Evolutionary conservation across 2,888 invertebrate species (phyloP).

Genomic region (Ctena decussata): DNA sequence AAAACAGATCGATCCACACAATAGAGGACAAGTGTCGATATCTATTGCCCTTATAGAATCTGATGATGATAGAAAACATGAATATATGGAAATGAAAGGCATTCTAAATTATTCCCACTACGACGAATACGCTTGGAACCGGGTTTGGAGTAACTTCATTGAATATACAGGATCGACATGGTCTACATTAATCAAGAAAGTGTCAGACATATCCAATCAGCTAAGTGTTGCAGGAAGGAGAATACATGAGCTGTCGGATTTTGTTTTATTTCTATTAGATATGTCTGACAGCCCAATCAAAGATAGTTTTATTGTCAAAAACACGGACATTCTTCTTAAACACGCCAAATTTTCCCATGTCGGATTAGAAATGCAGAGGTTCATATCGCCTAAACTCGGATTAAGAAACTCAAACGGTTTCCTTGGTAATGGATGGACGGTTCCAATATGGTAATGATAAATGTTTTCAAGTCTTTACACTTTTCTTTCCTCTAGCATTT

Average conservation of each 20-base stretch:
- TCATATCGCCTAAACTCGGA: constrained; percentile 35
- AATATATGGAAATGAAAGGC: constrained; percentile 16
- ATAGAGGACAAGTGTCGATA: neutral
- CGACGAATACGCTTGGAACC: constrained; percentile 15
- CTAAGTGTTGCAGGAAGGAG: constrained; percentile 40
- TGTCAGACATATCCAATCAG: constrained; percentile 34
- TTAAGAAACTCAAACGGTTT: constrained; percentile 20
- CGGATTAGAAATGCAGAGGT: neutral
- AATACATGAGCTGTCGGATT: constrained; percentile 15
- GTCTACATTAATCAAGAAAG: constrained; percentile 25
- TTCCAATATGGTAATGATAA: constrained; percentile 49
- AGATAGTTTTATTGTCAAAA: neutral
- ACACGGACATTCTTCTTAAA: neutral
- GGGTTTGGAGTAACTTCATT: constrained; percentile 46
- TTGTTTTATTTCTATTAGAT: constrained; percentile 26
- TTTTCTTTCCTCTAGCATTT: too few relatives aligned
- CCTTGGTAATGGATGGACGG: constrained; percentile 52
- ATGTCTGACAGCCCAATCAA: constrained; percentile 32
- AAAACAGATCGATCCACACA: constrained; percentile 5
- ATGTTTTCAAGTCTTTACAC: too few relatives aligned
- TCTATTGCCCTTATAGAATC: neutral
- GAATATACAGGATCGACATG: constrained; percentile 23
- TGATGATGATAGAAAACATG: neutral
- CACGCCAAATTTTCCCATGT: neutral
- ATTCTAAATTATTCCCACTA: constrained; percentile 17